These are phyloP conservation scores for Castor canadensis DNA, from an alignment of 2,113 vertebrate genomes.

Conservation along the genomic window DNA sequence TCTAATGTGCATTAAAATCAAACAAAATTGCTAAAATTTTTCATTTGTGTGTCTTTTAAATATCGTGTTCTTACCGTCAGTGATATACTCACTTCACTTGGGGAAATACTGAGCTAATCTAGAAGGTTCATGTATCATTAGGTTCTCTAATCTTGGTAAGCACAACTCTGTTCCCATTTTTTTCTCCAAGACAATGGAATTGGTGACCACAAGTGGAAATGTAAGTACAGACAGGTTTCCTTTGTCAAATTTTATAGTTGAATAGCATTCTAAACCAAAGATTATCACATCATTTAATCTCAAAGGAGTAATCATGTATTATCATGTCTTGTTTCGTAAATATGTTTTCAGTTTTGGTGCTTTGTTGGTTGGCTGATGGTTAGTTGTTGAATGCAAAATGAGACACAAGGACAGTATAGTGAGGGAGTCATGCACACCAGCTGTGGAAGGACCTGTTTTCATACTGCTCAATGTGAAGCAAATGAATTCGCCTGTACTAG, in stretches of 20 bases:
- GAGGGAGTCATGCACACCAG: not conserved
- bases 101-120: too few species aligned
- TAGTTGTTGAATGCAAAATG: not conserved
- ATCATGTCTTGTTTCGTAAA: not conserved
- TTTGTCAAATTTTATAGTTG: not conserved
- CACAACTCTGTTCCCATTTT: not conserved
- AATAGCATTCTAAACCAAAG: not conserved
- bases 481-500: not conserved
- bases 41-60: not conserved
- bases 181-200: not conserved
- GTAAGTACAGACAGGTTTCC: not conserved
- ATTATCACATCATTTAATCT: not conserved
- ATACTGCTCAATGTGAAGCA: not conserved
- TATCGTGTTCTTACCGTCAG: not conserved
- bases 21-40: not conserved
- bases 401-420: not conserved
- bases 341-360: not conserved
- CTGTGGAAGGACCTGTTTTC: not conserved
- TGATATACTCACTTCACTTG: accelerated
- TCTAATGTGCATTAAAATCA: not conserved
- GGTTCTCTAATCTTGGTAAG: not conserved
- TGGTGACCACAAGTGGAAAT: not conserved
- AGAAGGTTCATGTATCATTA: too few species aligned
- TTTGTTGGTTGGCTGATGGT: not conserved
- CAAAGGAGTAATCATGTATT: not conserved